Percentiles rank a stretch among this genome's conserved stretches.
phyloP scores from a whole-genome alignment of 2,888 invertebrate species.

The Trisateles emortualis region DNA sequence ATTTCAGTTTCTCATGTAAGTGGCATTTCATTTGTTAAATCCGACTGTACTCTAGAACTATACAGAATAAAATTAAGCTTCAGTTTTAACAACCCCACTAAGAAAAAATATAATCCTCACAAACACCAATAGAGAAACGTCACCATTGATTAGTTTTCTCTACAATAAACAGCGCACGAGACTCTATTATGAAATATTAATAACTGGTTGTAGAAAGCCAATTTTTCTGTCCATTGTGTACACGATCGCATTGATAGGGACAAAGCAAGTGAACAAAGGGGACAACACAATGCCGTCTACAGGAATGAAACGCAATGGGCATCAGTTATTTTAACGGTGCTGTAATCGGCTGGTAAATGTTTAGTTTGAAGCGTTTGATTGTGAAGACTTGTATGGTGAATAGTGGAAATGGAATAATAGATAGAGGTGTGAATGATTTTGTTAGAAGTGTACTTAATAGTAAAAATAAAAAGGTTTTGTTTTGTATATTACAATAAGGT shows the following conservation, averaged over 20 bases:
- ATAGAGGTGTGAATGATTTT: no score
- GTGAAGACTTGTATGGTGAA: not conserved
- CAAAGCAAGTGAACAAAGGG: conserved; percentile 55
- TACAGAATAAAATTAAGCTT: no score
- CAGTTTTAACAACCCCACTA: no score
- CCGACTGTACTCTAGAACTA: no score
- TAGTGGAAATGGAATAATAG: no score
- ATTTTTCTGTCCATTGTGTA: conserved; percentile 78
- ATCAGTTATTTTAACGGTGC: conserved; percentile 38
- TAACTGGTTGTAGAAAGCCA: conserved; percentile 70
- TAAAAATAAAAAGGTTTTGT: no score
- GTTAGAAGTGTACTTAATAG: no score
- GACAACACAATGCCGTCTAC: conserved; percentile 51
- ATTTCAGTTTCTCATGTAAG: no score
- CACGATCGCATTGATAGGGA: conserved; percentile 66
- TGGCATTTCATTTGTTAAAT: no score
- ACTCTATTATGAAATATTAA: conserved; percentile 74
- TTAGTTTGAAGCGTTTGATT: conserved; percentile 17
- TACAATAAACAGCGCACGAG: conserved; percentile 29
- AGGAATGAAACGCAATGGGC: conserved; percentile 40
- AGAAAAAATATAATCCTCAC: not conserved
- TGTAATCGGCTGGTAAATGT: conserved; percentile 40
- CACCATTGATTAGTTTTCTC: conserved; percentile 46
- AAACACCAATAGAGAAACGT: conserved; percentile 1
- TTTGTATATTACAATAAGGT: no score